Evolutionary conservation across 2,113 vertebrate species (phyloP), one percentile per base, ranked within the genome.

Genomic region (Cyanoramphus novaezelandiae): DNA sequence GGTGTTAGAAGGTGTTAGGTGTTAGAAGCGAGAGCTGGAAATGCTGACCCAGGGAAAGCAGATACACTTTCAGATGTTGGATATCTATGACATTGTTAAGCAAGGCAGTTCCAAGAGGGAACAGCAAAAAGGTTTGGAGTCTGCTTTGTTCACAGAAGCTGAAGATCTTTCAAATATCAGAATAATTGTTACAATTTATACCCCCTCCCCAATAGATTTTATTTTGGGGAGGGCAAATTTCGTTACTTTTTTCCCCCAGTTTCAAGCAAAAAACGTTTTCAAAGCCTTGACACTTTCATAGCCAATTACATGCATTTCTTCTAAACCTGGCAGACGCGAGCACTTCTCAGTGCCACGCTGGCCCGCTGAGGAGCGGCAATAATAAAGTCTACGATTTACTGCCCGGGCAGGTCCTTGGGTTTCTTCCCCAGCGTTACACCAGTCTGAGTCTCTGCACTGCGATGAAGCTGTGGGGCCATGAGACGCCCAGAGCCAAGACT

Each of bases 1-100:
- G 52, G n/a, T 0, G 0, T n/a, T 60, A 50, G 52, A 46, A 91
- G 52, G n/a, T 0, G 0, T n/a, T 60, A 50, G 52, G 20, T 76
- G 57, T 52, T 62, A 82, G 50, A 82, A 81, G 49, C 5, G 1
- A 25, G 63, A 80, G 59, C 57, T 86, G 46, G 69, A 91, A 94
- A 46, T 11, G 47, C 52, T 82, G 71, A 91, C 27, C 47, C 31
- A 60, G 52, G 31, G 81, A 65, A 62, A 81, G 69, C 60, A 92
- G 76, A 63, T 68, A 78, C 0, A 4, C 29, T n/a, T 76, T 62
- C 29, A 57, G 55, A 55, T 71, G 87, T 67, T 52, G 81, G 37
- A 89, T 87, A 90, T 67, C 84, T 62, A 1, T 44, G 50, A 41
- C 9, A 29, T 55, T 35, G 8, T 52, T 24, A 1, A 53, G 63